phyloP scores from a whole-genome alignment of 37 sponge, comb jelly and placozoan genomes.

The Diacarnus erythraeanus region DNA sequence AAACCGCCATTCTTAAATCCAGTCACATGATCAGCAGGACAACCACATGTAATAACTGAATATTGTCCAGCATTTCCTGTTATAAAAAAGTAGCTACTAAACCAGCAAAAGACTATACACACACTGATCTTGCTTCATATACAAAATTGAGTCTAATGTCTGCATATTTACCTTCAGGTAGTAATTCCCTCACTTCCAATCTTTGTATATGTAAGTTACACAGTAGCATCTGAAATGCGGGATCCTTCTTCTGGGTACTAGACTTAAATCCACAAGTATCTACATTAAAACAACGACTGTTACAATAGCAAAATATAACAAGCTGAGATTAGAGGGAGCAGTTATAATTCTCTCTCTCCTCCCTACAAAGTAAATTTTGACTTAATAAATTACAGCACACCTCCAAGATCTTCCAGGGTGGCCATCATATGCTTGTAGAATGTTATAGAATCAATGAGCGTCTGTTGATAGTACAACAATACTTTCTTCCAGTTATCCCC shows the following conservation, averaged over 20 bases:
- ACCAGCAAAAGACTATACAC: too few species aligned
- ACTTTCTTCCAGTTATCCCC: conserved; percentile 23
- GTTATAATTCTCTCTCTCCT: background rate
- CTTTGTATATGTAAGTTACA: conserved; percentile 70
- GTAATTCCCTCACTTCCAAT: conserved; percentile 18
- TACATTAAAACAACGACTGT: background rate
- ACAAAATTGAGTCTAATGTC: too few species aligned
- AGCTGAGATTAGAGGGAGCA: too few species aligned
- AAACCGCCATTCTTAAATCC: conserved; percentile 69
- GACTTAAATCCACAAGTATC: conserved; percentile 56
- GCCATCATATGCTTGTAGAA: background rate
- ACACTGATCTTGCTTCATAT: too few species aligned
- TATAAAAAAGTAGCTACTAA: too few species aligned
- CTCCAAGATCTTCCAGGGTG: conserved; percentile 34
- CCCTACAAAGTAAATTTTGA: too few species aligned
- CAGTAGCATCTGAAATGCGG: conserved; percentile 38
- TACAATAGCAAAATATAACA: background rate
- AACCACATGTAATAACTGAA: conserved; percentile 31
- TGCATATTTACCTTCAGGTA: background rate
- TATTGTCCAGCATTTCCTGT: too few species aligned
- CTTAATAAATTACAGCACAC: too few species aligned
- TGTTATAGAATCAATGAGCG: conserved; percentile 21
- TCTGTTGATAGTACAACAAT: conserved; percentile 34
- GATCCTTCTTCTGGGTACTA: conserved; percentile 13
- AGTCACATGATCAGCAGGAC: conserved; percentile 55